Evolutionary conservation across 2,113 vertebrate species (phyloP).

Genomic region (Myiozetetes cayanensis): DNA sequence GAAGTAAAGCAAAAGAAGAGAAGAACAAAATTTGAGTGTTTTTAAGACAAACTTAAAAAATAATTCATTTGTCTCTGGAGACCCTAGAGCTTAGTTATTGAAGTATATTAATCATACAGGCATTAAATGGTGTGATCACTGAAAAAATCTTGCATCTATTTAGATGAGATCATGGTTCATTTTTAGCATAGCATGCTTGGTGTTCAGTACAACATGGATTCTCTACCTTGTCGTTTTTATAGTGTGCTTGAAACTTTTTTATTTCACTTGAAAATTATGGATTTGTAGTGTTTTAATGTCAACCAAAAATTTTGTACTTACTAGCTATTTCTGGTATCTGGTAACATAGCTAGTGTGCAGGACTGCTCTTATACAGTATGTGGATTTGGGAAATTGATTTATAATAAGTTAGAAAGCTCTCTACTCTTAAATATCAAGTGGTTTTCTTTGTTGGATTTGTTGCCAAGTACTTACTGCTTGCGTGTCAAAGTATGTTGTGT

Average conservation of each 20-base stretch:
- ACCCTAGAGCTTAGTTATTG: background rate
- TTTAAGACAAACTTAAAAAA: background rate
- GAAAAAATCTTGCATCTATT: background rate
- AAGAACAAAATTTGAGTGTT: background rate
- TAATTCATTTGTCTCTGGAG: background rate
- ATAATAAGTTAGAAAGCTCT: background rate
- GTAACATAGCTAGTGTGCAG: background rate
- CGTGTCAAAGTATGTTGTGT: background rate
- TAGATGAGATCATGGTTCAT: background rate
- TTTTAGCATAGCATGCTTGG: background rate
- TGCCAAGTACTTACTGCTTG: background rate
- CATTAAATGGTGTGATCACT: background rate
- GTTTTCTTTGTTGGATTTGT: background rate
- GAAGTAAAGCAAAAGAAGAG: background rate
- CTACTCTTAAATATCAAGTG: background rate
- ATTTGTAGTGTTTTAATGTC: background rate
- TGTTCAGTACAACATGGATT: background rate
- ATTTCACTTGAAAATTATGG: background rate
- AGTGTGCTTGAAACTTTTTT: background rate
- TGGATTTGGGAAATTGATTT: background rate
- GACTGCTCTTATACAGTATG: background rate
- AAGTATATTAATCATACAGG: background rate
- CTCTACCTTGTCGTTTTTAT: background rate
- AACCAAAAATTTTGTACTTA: background rate
- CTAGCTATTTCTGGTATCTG: background rate